These are phyloP conservation scores for Reinhardtius hippoglossoides DNA, from an alignment of 2,113 vertebrate species.

Conservation along the genomic window DNA sequence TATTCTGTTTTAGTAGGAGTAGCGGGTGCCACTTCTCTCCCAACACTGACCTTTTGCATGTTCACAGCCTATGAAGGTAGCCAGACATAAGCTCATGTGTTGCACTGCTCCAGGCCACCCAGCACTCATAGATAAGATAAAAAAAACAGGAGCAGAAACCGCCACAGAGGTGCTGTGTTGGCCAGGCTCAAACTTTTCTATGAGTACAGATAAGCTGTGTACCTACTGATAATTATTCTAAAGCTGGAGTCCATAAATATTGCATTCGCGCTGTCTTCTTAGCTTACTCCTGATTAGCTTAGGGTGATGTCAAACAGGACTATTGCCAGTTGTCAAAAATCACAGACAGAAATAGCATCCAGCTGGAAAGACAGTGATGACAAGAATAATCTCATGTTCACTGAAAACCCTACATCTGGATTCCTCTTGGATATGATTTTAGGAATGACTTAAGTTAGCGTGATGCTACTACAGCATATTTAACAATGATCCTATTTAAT, in stretches of 20 bases:
- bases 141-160: constrained; percentile 33
- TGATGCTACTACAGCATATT: constrained; percentile 60
- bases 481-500: constrained; percentile 29
- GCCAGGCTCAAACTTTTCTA: constrained; percentile 7
- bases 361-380: constrained; percentile 70
- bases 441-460: constrained; percentile 75
- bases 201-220: constrained; percentile 4
- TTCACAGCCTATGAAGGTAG: no score
- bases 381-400: constrained; percentile 71
- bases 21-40: no score
- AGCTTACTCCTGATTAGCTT: constrained; percentile 26
- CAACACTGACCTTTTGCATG: no score
- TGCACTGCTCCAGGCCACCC: constrained; percentile 43
- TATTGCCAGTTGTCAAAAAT: constrained; percentile 61
- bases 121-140: constrained; percentile 54
- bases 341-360: constrained; percentile 55
- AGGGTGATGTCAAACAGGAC: constrained; percentile 57
- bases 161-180: constrained; percentile 24
- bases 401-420: constrained; percentile 61
- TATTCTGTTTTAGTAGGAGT: not conserved
- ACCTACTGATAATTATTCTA: constrained; percentile 11
- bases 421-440: constrained; percentile 64
- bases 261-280: constrained; percentile 21
- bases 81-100: no score
- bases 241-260: constrained; percentile 35